Base-by-base conservation (phyloP, 2,797 vertebrate genomes). In the Heliangelus exortis region DNA sequence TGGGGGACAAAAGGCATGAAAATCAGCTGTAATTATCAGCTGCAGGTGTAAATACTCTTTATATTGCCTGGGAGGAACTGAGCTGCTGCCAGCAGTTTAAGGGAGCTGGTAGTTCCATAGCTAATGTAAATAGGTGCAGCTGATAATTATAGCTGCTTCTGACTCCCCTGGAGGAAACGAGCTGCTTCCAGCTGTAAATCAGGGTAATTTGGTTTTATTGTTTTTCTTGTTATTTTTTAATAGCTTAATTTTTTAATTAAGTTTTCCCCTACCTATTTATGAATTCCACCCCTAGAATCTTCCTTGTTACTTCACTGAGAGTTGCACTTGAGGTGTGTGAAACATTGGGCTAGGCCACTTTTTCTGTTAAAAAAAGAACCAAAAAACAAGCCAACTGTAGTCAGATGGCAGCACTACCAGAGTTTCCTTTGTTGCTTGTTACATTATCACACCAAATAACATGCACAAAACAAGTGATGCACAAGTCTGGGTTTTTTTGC, bases 161-260 rank as follows among this genome's bases (percentile, higher is more conserved):
- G 45, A 82, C 53, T 89, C 67, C 84, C 63, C 84, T 87, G 84
- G 82, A 92, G 92, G 71, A 93, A 95, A 69, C n/a, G 51, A 94
- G 48, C 67, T 89, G 47, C 87, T 96, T 93, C 53, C 61, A 94
- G 89, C 82, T 91, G 89, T 93, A 95, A 96, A 92, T 89, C 91
- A 89, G 68, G 31, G 71, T 65, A 28, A 8, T 91, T 93, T 80
- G 61, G 45, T 74, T 96, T 94, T 87, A 85, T 85, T 90, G 77
- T 72, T 92, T 91, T 93, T 73, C 74, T 89, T 93, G 71, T 84
- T 93, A 41, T 72, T 92, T 95, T 79, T 84, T 69, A 94, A 79
- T 79, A 83, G 72, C 61, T 79, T 87, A 74, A 89, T 89, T 83
- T 90, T 93, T 89, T 43, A 84, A 94, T 92, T 89, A 89, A 82